A percentile compares a stretch with the other conserved stretches of the same genome.
phyloP scores from a whole-genome alignment of 2,888 invertebrate species.

The Gymnocheta viridis region DNA sequence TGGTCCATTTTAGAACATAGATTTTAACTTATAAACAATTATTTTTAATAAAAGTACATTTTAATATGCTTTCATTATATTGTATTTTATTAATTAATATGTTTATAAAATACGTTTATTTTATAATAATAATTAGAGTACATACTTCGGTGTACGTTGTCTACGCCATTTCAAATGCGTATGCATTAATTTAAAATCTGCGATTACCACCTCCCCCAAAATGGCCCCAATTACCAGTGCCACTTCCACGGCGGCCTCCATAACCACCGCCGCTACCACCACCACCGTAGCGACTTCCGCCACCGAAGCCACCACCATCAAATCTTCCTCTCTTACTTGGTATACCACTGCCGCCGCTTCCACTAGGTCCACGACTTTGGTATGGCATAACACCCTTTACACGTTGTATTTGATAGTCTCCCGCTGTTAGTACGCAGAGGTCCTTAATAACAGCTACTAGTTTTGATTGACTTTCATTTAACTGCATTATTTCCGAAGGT shows the following conservation, averaged over 20 bases:
- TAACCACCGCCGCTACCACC: slow-evolving; percentile 52
- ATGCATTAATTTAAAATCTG: slow-evolving; percentile 48
- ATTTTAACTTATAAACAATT: background rate
- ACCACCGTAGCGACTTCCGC: slow-evolving; percentile 26
- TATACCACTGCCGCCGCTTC: slow-evolving; percentile 73
- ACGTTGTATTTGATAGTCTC: slow-evolving; percentile 87
- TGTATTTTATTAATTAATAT: slow-evolving; percentile 9
- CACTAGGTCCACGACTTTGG: slow-evolving; percentile 75
- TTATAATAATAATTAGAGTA: background rate
- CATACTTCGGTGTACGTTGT: background rate
- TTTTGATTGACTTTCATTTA: slow-evolving; percentile 80
- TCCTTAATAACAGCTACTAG: slow-evolving; percentile 87
- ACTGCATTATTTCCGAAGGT: slow-evolving; percentile 88
- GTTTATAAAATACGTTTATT: background rate
- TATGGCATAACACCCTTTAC: slow-evolving; percentile 80
- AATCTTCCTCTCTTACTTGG: slow-evolving; percentile 73
- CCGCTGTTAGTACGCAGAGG: slow-evolving; percentile 90
- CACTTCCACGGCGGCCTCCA: slow-evolving; percentile 60
- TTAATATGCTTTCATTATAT: background rate
- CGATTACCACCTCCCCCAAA: slow-evolving; percentile 46
- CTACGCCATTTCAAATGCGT: background rate
- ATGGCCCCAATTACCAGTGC: slow-evolving; percentile 48
- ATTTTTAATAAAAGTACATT: slow-evolving; percentile 22
- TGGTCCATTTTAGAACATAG: background rate
- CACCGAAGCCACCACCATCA: slow-evolving; percentile 61